phyloP scores from a whole-genome alignment of 1,140 invertebrate genomes.

The Plectrocnemia conspersa region DNA sequence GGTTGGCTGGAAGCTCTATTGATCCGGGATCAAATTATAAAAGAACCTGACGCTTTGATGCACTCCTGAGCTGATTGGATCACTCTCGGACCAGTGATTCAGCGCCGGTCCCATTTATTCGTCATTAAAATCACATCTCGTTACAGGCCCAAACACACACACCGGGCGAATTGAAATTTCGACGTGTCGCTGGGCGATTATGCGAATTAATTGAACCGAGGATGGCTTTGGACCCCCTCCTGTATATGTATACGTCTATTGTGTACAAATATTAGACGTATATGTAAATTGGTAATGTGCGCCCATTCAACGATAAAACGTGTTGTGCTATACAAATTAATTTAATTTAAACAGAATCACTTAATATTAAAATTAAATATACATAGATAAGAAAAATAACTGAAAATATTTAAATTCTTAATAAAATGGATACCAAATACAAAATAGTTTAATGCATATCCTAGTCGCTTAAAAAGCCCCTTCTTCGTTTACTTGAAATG shows the following conservation, averaged over 20 bases:
- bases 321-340: too few relatives aligned
- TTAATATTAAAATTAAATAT: too few relatives aligned
- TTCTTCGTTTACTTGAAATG: too few relatives aligned
- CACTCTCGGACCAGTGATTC: slow-evolving; percentile 9
- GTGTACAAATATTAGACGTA: background rate
- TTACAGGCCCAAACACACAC: slow-evolving; percentile 1
- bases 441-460: too few relatives aligned
- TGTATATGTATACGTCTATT: background rate
- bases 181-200: too few relatives aligned
- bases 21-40: slow-evolving; percentile 25
- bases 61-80: slow-evolving; percentile 9
- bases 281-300: too few relatives aligned
- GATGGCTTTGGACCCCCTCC: background rate
- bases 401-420: too few relatives aligned
- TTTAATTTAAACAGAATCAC: too few relatives aligned
- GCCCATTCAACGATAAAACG: too few relatives aligned
- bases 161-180: background rate
- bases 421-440: too few relatives aligned
- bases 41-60: slow-evolving; percentile 17
- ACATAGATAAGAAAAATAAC: too few relatives aligned
- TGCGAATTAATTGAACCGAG: background rate
- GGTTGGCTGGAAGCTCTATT: slow-evolving; percentile 13
- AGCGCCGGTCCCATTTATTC: slow-evolving; percentile 3
- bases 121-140: slow-evolving; percentile 24
- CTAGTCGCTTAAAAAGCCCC: too few relatives aligned